Conservation (phyloP, 2,888 invertebrate species). For the Dermolepida albohirtum region DNA sequence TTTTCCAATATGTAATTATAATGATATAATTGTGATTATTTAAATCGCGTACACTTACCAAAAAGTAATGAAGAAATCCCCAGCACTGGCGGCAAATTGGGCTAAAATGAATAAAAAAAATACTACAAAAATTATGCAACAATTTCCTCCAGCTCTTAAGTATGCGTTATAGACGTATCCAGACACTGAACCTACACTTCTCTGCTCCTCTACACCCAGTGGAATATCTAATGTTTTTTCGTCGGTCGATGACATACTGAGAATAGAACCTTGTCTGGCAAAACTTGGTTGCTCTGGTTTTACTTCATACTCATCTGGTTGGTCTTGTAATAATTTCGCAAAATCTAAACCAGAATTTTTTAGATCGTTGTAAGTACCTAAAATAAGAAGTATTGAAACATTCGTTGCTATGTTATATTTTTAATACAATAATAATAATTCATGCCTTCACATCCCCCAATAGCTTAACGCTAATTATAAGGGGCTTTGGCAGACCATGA, state of each 20-base stretch:
- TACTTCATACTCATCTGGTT: slow-evolving; percentile 56
- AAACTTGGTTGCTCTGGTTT: slow-evolving; percentile 40
- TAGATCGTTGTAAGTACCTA: slow-evolving; percentile 74
- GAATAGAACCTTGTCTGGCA: slow-evolving; percentile 68
- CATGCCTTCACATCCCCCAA: no score
- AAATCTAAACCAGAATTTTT: slow-evolving; percentile 82
- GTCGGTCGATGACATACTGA: slow-evolving; percentile 66
- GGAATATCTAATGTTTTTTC: slow-evolving; percentile 58
- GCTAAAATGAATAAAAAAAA: slow-evolving; percentile 74
- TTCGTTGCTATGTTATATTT: no score
- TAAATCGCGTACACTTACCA: slow-evolving; percentile 69
- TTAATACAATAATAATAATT: no score
- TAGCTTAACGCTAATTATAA: no score
- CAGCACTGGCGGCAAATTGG: slow-evolving; percentile 80
- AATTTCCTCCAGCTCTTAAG: slow-evolving; percentile 80
- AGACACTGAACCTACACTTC: slow-evolving; percentile 71
- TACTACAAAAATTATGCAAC: slow-evolving; percentile 72
- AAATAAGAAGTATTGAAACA: slow-evolving; percentile 1
- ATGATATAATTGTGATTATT: no score
- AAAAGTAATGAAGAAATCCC: slow-evolving; percentile 85
- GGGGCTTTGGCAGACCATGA: no score
- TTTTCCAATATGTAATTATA: no score
- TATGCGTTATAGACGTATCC: slow-evolving; percentile 76
- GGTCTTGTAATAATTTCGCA: slow-evolving; percentile 74
- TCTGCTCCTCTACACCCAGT: slow-evolving; percentile 70